These are phyloP conservation scores for Dromiciops gliroides DNA, from an alignment of 2,113 vertebrate species.

Conservation along the genomic window DNA sequence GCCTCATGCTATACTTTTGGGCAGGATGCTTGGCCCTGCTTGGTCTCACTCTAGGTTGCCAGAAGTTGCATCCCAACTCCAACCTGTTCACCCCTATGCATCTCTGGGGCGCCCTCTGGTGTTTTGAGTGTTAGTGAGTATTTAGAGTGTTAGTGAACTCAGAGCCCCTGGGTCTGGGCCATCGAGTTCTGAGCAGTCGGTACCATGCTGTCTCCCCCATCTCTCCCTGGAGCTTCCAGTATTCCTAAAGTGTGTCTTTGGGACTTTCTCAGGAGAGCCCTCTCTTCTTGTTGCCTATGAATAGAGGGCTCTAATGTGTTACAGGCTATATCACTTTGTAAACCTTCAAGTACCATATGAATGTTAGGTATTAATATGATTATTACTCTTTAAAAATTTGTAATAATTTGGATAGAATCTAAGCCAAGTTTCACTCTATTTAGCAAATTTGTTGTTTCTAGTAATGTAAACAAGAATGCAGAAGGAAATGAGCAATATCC, in stretches of 20 bases:
- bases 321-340: neutral
- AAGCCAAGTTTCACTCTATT: neutral
- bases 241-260: too few species aligned
- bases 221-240: neutral
- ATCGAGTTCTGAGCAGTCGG: neutral
- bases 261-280: neutral
- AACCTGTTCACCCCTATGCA: too few species aligned
- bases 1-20: neutral
- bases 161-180: neutral
- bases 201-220: neutral
- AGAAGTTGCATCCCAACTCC: neutral
- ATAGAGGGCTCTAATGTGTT: neutral
- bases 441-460: neutral
- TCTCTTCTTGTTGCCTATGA: neutral
- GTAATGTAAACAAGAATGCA: neutral
- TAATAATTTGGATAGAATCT: neutral
- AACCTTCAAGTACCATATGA: neutral
- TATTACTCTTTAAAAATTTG: neutral
- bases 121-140: neutral
- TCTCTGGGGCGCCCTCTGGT: too few species aligned
- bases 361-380: neutral
- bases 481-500: neutral
- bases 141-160: neutral
- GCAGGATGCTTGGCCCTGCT: neutral
- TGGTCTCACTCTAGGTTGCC: neutral